Percentiles rank a stretch among this genome's conserved stretches.
Evolutionary conservation across 2,113 vertebrate species (phyloP).

Genomic region (Ptyas mucosa): DNA sequence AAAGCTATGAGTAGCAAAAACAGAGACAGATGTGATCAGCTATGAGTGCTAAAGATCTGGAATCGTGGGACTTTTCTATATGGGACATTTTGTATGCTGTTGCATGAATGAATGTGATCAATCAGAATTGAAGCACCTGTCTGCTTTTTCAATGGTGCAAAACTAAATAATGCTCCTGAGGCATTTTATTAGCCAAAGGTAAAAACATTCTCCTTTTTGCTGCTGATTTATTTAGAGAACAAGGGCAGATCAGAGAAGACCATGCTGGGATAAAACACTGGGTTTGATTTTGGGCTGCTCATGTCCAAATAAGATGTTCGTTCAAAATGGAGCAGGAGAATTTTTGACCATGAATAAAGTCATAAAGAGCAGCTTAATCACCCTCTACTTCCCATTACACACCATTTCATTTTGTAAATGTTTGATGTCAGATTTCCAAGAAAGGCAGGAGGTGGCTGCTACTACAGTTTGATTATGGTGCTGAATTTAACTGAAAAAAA

Average conservation of each 20-base stretch:
- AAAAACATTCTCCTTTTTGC: constrained; percentile 49
- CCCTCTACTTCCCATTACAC: neutral
- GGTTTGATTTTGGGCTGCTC: constrained; percentile 44
- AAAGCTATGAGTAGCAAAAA: constrained; percentile 18
- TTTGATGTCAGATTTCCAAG: constrained; percentile 30
- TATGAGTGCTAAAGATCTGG: constrained; percentile 9
- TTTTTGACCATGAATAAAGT: constrained; percentile 12
- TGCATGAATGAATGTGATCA: constrained; percentile 21
- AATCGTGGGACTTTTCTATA: constrained; percentile 37
- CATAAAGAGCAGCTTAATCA: constrained; percentile 35
- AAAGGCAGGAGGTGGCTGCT: constrained; percentile 56
- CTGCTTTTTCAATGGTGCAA: constrained; percentile 27
- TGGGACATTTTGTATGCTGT: constrained; percentile 20
- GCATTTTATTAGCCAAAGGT: constrained; percentile 20
- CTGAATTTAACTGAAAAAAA: constrained; percentile 49
- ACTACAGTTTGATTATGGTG: constrained; percentile 51
- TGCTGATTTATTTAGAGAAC: constrained; percentile 52
- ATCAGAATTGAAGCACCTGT: constrained; percentile 17
- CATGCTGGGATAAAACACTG: constrained; percentile 62
- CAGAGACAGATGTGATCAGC: constrained; percentile 10
- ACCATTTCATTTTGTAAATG: constrained; percentile 1
- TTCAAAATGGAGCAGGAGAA: constrained; percentile 44
- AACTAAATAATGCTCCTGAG: neutral
- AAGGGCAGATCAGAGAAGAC: constrained; percentile 50
- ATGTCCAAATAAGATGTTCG: constrained; percentile 55